phyloP scores from a whole-genome alignment of 1,140 invertebrate genomes.

The Drosophila lowei region DNA sequence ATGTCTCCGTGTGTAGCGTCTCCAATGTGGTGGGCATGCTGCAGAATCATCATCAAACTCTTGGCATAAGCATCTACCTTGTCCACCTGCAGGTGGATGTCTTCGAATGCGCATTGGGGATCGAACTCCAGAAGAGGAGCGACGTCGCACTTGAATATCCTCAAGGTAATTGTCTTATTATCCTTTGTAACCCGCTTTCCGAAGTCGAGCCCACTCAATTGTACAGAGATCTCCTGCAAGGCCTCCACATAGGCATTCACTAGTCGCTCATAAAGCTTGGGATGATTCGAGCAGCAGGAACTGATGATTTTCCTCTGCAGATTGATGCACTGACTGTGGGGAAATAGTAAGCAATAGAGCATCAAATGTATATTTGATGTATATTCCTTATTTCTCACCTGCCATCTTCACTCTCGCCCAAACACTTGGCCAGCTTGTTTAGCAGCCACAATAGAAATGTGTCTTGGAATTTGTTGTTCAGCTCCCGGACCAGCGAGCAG shows the following conservation, averaged over 20 bases:
- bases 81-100: constrained; percentile 43
- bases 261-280: constrained; percentile 58
- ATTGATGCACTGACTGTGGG: constrained; percentile 48
- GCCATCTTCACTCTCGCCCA: constrained; percentile 33
- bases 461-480: constrained; percentile 66
- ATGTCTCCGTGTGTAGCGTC: constrained; percentile 48
- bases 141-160: constrained; percentile 50
- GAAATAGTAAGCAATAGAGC: not conserved
- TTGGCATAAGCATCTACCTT: constrained; percentile 48
- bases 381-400: constrained; percentile 17
- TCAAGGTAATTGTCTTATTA: constrained; percentile 9
- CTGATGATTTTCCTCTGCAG: constrained; percentile 66
- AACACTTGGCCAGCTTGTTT: constrained; percentile 62
- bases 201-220: constrained; percentile 41
- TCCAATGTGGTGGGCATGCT: constrained; percentile 58
- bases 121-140: constrained; percentile 61
- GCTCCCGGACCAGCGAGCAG: constrained; percentile 53
- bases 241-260: constrained; percentile 59
- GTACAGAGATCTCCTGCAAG: constrained; percentile 46
- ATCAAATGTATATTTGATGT: not conserved
- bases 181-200: constrained; percentile 1
- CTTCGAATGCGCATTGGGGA: constrained; percentile 44
- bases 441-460: constrained; percentile 70
- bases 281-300: constrained; percentile 69
- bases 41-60: constrained; percentile 53